Base-by-base conservation (phyloP, 2,113 vertebrate species). In the Hyperopisus bebe region DNA sequence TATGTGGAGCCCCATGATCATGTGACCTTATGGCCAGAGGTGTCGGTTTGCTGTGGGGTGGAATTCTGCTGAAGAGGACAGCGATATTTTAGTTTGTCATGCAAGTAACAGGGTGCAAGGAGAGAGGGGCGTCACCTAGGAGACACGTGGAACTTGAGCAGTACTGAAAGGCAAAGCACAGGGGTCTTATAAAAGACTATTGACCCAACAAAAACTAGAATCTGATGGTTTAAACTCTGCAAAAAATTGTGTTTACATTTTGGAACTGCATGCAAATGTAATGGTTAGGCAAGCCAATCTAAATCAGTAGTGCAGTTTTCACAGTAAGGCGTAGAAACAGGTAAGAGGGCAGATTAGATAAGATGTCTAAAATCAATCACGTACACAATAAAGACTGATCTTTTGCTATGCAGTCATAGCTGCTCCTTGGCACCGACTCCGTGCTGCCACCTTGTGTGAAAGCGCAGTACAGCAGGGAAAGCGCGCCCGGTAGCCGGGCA, bases 1-100 rank as follows among this genome's bases (percentile, higher is more conserved):
- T 0, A 39, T 80, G 31, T 46, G 44, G 35, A 84, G 42, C 39
- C 82, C 82, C 21, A 31, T 70, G 3, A 31, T 27, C 62, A 31
- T 46, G 15, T 46, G 53, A 70, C 46, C 47, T 27, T 31, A 27
- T 86, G 35, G 48, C 31, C 66, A 39, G 51, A n/a, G 87, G 39
- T 3, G 90, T 87, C 66, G 3, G 10, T 66, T 42, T 74, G 88
- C 87, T 83, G 89, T 90, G 51, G 80, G 53, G 24, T 86, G 47
- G 82, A 91, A 92, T 90, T 91, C 83, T 85, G 17, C 53, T 70
- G 89, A 9, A 46, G 87, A 86, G 48, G 80, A 88, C 88, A 24
- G 48, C 21, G 39, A 55, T 53, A 77, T 90, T 90, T 92, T 88
- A 86, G 89, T 84, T 55, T 88, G 70, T 86, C 58, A 87, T 80